phyloP scores from a whole-genome alignment of 92 coral and sea anemone genomes.

The Scolanthus callimorphus region DNA sequence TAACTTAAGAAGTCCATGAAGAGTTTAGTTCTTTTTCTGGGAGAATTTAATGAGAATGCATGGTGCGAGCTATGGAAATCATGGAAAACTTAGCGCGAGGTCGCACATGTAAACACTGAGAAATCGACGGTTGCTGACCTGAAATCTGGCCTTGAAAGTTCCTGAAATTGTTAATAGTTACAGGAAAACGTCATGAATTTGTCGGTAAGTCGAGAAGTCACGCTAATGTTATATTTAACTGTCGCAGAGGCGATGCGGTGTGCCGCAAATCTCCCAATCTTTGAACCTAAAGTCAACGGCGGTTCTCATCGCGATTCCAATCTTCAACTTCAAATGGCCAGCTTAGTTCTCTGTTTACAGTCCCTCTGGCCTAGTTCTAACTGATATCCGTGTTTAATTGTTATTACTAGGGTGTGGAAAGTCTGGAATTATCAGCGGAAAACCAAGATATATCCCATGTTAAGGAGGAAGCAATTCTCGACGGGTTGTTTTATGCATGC shows the following conservation, averaged over 20 bases:
- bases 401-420: background rate
- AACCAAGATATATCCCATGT: constrained; percentile 54
- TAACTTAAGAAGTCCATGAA: background rate
- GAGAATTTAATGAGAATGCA: background rate
- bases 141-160: constrained; percentile 13
- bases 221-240: background rate
- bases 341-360: no score
- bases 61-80: background rate
- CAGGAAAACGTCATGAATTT: background rate
- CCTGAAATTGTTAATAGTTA: background rate
- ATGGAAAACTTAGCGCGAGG: background rate
- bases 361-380: no score
- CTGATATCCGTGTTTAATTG: background rate
- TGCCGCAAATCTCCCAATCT: no score
- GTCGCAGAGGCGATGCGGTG: no score
- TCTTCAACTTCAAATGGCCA: constrained; percentile 1
- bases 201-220: constrained; percentile 29
- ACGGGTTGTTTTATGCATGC: constrained; percentile 82
- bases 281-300: no score
- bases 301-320: no score
- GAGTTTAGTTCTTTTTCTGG: background rate
- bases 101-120: constrained; percentile 3
- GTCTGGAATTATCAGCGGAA: constrained; percentile 3
- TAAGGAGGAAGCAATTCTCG: constrained; percentile 82
- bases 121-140: constrained; percentile 14